Evolutionary conservation across 2,113 vertebrate genomes (phyloP), one percentile per base, ranked within the genome.

Genomic region (Montifringilla adamsi): DNA sequence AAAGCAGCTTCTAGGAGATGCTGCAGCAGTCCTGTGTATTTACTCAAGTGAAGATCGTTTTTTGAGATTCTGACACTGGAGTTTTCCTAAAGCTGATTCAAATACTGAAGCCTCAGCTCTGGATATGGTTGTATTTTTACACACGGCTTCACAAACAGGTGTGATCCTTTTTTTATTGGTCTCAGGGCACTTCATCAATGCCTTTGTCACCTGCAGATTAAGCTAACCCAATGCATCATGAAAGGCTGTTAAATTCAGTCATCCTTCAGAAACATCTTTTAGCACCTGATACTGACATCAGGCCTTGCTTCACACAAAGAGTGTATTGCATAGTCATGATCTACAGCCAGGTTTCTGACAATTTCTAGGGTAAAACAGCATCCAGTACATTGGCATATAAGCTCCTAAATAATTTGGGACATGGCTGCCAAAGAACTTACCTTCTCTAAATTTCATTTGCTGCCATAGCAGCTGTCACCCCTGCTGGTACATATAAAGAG

Each of bases 211-310:
- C 68, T 94, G 76, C 63, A 88, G 83, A 92, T 74, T 88, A 94
- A 92, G 59, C 33, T 76, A 62, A 37, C 83, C 85, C 30, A 92
- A 55, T 35, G 35, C 39, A 67, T 74, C 0, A 0, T 92, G 75
- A 90, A 90, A 94, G 47, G 76, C 60, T 94, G 64, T 77, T 95
- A 86, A 93, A 90, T 74, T 92, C 50, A 73, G 30, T 67, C 83
- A 63, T 50, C 2, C 1, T 90, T 90, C 75, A 77, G 68, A 77
- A 93, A 95, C 75, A 77, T 63, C 75, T 89, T 92, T 93, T 89
- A 95, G 76, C 56, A 89, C 64, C 60, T 72, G 72, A 47, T 78
- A 59, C 43, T 69, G 35, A 69, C 43, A 84, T 63, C 22, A 46
- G 52, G 64, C n/a, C 68, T 72, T 77, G 56, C 18, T 94, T 90